A percentile compares a stretch with the other conserved stretches of the same genome.
Conservation (phyloP, 2,888 invertebrate species). For the Metacarcinus magister region DNA sequence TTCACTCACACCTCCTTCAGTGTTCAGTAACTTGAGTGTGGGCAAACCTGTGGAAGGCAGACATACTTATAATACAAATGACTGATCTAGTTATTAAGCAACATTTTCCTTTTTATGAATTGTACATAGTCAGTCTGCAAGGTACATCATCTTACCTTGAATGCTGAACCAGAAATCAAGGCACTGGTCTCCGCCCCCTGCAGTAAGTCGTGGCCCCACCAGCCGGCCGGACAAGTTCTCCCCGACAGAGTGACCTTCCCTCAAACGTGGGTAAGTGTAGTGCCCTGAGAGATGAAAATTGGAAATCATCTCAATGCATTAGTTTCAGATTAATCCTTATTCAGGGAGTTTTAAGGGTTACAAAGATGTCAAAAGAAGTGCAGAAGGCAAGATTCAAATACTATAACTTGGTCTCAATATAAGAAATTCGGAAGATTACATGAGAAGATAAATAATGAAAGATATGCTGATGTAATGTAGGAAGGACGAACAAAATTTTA, state of each 20-base stretch:
- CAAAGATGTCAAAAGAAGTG: neutral
- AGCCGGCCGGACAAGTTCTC: constrained; percentile 49
- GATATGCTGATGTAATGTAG: no score
- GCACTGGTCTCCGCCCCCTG: constrained; percentile 73
- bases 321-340: no score
- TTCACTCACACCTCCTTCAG: neutral
- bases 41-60: neutral
- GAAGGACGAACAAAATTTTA: no score
- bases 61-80: neutral
- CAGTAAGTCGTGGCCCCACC: neutral
- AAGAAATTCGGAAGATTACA: no score
- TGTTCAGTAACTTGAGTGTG: constrained; percentile 40
- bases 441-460: no score
- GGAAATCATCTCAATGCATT: no score
- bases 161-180: constrained; percentile 79
- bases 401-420: no score
- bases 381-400: no score
- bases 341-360: neutral
- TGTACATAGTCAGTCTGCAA: neutral
- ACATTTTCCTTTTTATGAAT: neutral
- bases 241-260: neutral
- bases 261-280: constrained; percentile 62
- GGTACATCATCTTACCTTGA: constrained; percentile 57
- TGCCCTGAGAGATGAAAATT: constrained; percentile 58
- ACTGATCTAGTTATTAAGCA: neutral